Conservation (phyloP, 1,140 invertebrate species). For the Polypedilum vanderplanki region DNA sequence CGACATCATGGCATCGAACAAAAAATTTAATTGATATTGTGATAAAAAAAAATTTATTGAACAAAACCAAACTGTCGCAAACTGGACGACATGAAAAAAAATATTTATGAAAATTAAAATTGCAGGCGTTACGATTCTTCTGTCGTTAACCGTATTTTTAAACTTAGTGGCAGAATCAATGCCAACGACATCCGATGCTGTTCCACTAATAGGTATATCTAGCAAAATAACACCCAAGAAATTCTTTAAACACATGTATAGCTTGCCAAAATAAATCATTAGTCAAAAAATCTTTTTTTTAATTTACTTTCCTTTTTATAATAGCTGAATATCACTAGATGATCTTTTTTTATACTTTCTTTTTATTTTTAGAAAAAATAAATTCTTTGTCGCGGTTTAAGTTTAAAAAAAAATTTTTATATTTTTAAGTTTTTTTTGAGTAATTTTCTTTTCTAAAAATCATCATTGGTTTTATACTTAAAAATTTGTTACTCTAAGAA, state of each 20-base stretch:
- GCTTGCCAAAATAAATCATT: not conserved
- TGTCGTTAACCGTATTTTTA: constrained; percentile 97
- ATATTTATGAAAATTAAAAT: constrained; percentile 32
- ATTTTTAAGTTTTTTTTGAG: too few species aligned
- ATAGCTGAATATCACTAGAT: not conserved
- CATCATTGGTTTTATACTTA: too few species aligned
- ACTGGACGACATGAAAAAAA: constrained; percentile 24
- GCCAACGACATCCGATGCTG: constrained; percentile 84
- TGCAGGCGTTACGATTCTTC: constrained; percentile 95
- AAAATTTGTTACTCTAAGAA: too few species aligned
- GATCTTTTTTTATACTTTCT: not conserved
- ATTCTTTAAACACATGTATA: not conserved
- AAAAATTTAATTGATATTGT: not conserved
- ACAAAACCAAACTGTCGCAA: not conserved
- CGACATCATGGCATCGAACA: not conserved
- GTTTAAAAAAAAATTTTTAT: too few species aligned
- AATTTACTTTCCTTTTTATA: not conserved
- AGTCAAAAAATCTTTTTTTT: not conserved
- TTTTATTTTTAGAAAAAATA: too few species aligned
- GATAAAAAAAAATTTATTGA: not conserved
- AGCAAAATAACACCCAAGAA: not conserved
- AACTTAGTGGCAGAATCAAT: constrained; percentile 89
- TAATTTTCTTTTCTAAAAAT: too few species aligned
- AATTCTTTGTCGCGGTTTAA: too few species aligned
- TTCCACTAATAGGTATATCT: constrained; percentile 59